Evolutionary conservation across 2,113 vertebrate species (phyloP).

Genomic region (Sceloporus undulatus): DNA sequence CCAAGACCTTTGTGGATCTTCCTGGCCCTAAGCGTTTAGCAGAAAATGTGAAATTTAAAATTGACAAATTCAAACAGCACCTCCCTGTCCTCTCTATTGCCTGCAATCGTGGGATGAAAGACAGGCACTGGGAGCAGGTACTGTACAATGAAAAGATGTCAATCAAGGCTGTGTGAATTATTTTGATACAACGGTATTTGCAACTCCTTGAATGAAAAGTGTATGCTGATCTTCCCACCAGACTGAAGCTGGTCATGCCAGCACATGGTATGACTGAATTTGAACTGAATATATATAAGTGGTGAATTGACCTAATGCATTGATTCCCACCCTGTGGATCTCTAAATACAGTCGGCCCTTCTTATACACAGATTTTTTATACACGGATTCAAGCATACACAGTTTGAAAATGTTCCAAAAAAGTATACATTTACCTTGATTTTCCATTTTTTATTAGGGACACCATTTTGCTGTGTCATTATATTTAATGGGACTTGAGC

Average conservation of each 20-base stretch:
- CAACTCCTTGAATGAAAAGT: neutral
- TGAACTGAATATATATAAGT: neutral
- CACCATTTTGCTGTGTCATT: too few species aligned
- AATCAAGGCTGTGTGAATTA: neutral
- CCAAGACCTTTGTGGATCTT: constrained; percentile 80
- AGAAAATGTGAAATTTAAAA: constrained; percentile 82
- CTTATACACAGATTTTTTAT: too few species aligned
- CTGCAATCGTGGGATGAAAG: constrained; percentile 91
- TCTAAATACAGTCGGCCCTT: neutral
- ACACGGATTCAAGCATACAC: too few species aligned
- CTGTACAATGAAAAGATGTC: neutral
- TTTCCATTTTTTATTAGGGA: too few species aligned
- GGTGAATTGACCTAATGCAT: neutral
- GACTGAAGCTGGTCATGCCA: neutral
- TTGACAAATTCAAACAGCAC: constrained; percentile 89
- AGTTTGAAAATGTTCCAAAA: too few species aligned
- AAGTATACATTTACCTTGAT: too few species aligned
- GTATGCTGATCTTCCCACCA: neutral
- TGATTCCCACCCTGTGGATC: neutral
- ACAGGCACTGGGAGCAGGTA: constrained; percentile 90
- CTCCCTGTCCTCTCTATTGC: constrained; percentile 85
- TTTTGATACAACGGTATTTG: neutral
- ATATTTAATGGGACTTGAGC: too few species aligned
- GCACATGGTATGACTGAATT: neutral
- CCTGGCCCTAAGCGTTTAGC: constrained; percentile 82